Base-by-base conservation (phyloP, 2,797 vertebrate genomes). In the Alauda arvensis region DNA sequence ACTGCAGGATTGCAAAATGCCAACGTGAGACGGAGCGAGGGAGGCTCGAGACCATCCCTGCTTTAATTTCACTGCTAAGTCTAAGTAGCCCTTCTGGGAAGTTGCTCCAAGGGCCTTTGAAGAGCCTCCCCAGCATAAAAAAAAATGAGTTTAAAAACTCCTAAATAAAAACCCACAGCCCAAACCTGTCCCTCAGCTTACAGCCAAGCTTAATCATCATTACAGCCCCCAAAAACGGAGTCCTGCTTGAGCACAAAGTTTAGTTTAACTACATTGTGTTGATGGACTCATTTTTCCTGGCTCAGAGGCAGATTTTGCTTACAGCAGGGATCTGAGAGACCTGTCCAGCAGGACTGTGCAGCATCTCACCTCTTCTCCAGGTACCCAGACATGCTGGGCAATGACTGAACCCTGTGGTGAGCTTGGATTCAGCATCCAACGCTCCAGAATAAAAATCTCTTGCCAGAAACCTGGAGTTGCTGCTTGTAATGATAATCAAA, bases 1-100 rank as follows among this genome's bases (percentile, higher is more conserved):
- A 6, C 57, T 9, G 37, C 23, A 46, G 25, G 28, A 57, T 0
- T 52, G 45, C 43, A 37, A 43, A 79, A 53, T 10, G 46, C 34
- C 21, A 45, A 11, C 0, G 1, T 10, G 8, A 74, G 39, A n/a
- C n/a, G 61, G 7, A 25, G 24, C 0, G 2, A 82, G 31, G 46
- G 62, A 49, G 15, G 62, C 66, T 56, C 0, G 2, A 66, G 52
- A 53, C 39, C 25, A 13, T 46, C 33, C 16, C 0, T 72, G 45
- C 63, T 72, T 56, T 29, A n/a, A 56, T 17, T 52, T 62, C 24
- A 14, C 1, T n/a, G 31, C 15, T 37, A 62, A 69, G 26, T 9
- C 48, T 18, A n/a, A 57, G 39, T 20, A 88, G 37, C 39, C 79
- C 66, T 69, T 46, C 60, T 23, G 53, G 33, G 46, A 86, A 74